Base-by-base conservation (phyloP, 1,140 invertebrate species). In the Drosophila micromelanica region DNA sequence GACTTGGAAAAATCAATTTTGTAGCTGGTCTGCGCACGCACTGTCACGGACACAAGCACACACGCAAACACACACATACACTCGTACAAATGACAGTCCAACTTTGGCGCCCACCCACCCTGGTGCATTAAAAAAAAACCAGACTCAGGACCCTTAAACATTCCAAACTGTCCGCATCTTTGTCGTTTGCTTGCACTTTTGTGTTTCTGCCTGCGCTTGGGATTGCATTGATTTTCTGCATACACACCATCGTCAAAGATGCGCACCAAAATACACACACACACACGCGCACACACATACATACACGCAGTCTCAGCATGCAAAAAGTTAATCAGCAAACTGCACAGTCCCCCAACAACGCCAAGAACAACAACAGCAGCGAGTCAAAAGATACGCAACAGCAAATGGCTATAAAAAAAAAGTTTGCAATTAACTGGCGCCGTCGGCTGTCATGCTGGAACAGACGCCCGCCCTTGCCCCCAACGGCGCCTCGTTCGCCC, bases 341-440 rank as follows among this genome's bases (percentile, higher is more conserved):
- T 69, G 42, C 64, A 69, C 64, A 73, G 48, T 67, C n/a, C 73
- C 71, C 65, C 54, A 69, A 57, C 48, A 76, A 65, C 51, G 49
- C 35, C 38, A 63, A 15, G 48, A 60, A 65, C 60, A 56, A 51
- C 63, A 70, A 67, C 55, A 43, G 23, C 46, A 49, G 46, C 43
- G 54, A 55, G 20, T 43, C 27, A 11, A 78, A 73, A 78, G 57
- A 86, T 75, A 63, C 70, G 45, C 62, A 73, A 45, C 70, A 63
- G 40, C 5, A 40, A 62, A 59, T 64, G 68, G 62, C 76, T 72
- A 74, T 80, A 61, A 42, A 76, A 72, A 78, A 56, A 78, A 79
- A 80, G 63, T 90, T 90, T 90, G 87, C 86, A 90, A 90, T 90
- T 90, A 90, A 87, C 79, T 90, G 87, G 87, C 87, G 87, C 87